These are phyloP conservation scores for Yponomeuta malinellus DNA, from an alignment of 2,888 invertebrate genomes.

Conservation along the genomic window DNA sequence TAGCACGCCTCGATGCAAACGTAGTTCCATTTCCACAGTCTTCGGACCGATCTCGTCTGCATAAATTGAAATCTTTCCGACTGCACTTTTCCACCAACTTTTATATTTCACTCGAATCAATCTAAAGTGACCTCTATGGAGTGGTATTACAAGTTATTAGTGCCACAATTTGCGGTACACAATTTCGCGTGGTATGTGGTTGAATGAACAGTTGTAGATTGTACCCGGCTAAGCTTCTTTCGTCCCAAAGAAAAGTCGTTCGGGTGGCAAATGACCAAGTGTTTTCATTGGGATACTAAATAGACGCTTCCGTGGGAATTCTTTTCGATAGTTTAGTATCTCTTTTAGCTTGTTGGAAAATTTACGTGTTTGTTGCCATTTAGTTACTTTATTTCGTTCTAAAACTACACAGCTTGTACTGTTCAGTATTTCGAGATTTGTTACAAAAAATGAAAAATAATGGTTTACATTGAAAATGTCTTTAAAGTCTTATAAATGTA, in stretches of 20 bases:
- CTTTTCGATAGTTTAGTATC: not conserved
- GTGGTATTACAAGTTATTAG: constrained; percentile 1
- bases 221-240: constrained; percentile 26
- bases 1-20: constrained; percentile 3
- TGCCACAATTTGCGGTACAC: not conserved
- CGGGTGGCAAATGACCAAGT: constrained; percentile 23
- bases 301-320: not conserved
- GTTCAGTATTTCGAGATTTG: too few relatives aligned
- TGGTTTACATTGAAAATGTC: too few relatives aligned
- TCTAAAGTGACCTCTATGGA: not conserved
- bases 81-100: not conserved
- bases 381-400: too few relatives aligned
- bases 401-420: too few relatives aligned
- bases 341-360: not conserved
- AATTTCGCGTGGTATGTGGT: not conserved
- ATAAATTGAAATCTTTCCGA: constrained; percentile 33
- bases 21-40: constrained; percentile 26
- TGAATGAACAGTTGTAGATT: constrained; percentile 21
- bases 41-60: constrained; percentile 38
- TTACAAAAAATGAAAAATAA: too few relatives aligned
- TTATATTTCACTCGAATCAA: not conserved
- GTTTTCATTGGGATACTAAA: constrained; percentile 21
- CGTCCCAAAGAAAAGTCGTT: constrained; percentile 27
- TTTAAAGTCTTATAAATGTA: too few relatives aligned
- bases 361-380: too few relatives aligned